phyloP scores from a whole-genome alignment of 2,888 invertebrate genomes.

The Pyrocoelia pectoralis region DNA sequence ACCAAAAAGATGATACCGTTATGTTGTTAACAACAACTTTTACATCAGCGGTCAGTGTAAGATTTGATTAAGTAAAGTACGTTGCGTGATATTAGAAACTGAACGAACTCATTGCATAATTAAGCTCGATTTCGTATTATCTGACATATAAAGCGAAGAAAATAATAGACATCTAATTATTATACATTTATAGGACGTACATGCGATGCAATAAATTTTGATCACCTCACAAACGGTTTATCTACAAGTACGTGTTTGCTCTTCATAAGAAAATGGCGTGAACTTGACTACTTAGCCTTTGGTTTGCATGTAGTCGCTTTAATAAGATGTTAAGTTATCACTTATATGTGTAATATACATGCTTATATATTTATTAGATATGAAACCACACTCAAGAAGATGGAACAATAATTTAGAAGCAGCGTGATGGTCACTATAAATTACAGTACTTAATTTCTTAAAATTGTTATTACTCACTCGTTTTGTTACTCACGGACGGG shows the following conservation, averaged over 20 bases:
- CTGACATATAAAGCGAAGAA: constrained; percentile 13
- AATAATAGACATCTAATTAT: constrained; percentile 34
- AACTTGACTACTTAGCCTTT: constrained; percentile 53
- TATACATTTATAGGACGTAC: constrained; percentile 29
- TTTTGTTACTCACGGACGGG: constrained; percentile 14
- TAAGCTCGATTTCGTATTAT: background rate
- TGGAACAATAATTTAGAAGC: constrained; percentile 45
- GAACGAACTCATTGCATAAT: no score
- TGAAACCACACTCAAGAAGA: constrained; percentile 42
- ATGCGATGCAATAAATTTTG: constrained; percentile 39
- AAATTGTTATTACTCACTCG: constrained; percentile 26
- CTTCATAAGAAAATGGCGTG: constrained; percentile 44
- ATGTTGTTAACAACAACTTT: background rate
- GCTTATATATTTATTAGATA: constrained; percentile 55
- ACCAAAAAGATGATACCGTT: background rate
- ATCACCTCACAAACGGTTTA: constrained; percentile 38
- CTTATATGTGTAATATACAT: constrained; percentile 59
- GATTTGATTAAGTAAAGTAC: background rate
- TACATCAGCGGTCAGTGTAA: background rate
- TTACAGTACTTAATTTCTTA: constrained; percentile 39
- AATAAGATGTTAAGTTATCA: constrained; percentile 61
- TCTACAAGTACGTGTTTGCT: constrained; percentile 36
- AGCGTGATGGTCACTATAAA: constrained; percentile 44
- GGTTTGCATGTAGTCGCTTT: constrained; percentile 55
- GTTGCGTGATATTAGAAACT: background rate